Evolutionary conservation across 2,797 vertebrate species (phyloP).

Genomic region (Squalus acanthias): DNA sequence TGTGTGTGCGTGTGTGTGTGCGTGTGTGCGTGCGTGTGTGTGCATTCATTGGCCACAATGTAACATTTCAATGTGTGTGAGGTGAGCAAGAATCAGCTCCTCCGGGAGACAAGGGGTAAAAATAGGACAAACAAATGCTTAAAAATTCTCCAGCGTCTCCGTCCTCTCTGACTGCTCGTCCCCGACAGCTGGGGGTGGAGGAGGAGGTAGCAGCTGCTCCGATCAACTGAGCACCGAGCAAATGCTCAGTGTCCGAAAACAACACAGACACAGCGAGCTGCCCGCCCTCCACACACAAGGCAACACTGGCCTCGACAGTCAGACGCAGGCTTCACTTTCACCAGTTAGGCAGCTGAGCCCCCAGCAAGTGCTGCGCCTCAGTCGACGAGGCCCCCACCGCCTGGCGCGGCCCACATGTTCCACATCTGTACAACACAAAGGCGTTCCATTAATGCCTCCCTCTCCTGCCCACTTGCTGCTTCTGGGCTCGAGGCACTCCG

Average conservation of each 20-base stretch:
- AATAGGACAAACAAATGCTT: background rate
- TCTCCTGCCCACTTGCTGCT: no score
- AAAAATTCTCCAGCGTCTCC: background rate
- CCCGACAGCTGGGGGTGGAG: background rate
- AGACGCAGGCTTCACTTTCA: background rate
- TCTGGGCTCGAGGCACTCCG: no score
- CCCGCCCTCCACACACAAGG: no score
- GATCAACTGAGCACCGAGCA: no score
- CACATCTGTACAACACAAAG: no score
- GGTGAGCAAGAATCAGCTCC: constrained; percentile 21
- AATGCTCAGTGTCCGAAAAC: no score
- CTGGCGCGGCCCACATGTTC: no score
- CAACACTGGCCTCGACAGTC: background rate
- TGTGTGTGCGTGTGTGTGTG: background rate
- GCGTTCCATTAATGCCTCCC: no score
- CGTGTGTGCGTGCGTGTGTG: background rate
- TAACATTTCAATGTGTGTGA: background rate
- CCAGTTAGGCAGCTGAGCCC: background rate
- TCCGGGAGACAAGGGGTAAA: constrained; percentile 34
- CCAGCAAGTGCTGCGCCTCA: background rate
- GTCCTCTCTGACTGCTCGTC: background rate
- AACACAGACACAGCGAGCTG: no score
- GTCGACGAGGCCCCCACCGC: no score
- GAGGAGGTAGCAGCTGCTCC: background rate
- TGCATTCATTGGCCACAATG: constrained; percentile 39